Conservation (phyloP, 2,888 invertebrate species). For the Ennomos quercinarius region DNA sequence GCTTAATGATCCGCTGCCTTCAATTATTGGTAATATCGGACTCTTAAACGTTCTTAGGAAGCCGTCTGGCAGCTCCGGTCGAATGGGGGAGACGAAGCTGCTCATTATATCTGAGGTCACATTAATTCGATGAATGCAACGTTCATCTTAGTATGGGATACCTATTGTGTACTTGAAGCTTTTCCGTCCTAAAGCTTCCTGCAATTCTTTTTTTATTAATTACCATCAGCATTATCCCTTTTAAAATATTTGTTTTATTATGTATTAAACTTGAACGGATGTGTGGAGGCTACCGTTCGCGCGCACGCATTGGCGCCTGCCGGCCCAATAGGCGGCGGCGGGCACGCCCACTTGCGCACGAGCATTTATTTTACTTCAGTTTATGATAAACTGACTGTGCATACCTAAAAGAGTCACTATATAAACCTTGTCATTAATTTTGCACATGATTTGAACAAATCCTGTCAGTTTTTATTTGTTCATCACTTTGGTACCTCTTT, state of each 20-base stretch:
- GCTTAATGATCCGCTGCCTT: conserved; percentile 75
- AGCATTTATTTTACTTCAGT: conserved; percentile 33
- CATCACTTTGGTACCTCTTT: no score
- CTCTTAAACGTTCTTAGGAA: conserved; percentile 81
- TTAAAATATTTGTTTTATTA: conserved; percentile 40
- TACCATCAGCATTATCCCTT: conserved; percentile 4
- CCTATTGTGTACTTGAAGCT: conserved; percentile 18
- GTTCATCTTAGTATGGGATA: conserved; percentile 31
- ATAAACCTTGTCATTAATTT: not conserved
- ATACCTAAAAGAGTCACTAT: not conserved
- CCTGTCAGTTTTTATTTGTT: no score
- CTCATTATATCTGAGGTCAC: conserved; percentile 62
- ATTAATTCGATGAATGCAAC: conserved; percentile 46
- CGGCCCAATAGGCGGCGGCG: conserved; percentile 72
- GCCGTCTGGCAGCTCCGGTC: conserved; percentile 67
- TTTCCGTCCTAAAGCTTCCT: conserved; percentile 1
- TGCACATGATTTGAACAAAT: no score
- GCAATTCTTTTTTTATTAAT: not conserved
- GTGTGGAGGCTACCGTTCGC: conserved; percentile 70
- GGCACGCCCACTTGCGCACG: conserved; percentile 68
- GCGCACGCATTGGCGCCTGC: conserved; percentile 79
- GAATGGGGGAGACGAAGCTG: conserved; percentile 42
- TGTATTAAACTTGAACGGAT: conserved; percentile 35
- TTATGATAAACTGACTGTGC: conserved; percentile 1
- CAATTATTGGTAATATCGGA: conserved; percentile 84